Base-by-base conservation (phyloP, 2,113 vertebrate species). In the Trematomus loennbergii region DNA sequence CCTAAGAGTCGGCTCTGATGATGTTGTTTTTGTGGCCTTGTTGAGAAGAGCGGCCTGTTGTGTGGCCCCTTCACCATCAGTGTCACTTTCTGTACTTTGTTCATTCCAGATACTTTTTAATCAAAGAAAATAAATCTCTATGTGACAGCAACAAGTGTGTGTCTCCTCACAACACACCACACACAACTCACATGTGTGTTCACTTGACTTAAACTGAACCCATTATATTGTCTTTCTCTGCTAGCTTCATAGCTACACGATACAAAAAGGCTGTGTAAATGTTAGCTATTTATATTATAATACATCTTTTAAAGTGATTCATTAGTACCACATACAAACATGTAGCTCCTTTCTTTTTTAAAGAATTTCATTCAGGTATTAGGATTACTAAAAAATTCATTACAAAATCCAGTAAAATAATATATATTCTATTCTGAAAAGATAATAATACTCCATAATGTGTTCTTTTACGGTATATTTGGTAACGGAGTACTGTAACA, bases 1-100 rank as follows among this genome's bases (percentile, higher is more conserved):
- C 2, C 25, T 53, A 49, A 65, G 75, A 62, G 59, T 46, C 60
- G n/a, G 64, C 67, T 84, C 70, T 75, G 52, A 53, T 84, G 75
- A 82, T 68, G 53, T 83, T 29, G 83, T 90, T 75, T 82, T 55
- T 50, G 90, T 94, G 92, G 92, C 93, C 93, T 95, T 94, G 88
- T 88, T 66, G 65, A 79, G 77, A 69, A 52, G 77, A 69, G 81
- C 46, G 40, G 67, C 71, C 79, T 48, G 72, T 72, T 82, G 45
- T 60, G 6, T 62, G 62, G 82, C 73, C 58, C 52, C 79, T 87
- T 77, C 50, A 4, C 72, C 70, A 74, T 81, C 70, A 81, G 59
- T 58, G 77, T 77, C 67, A 90, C 46, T 84, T 87, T 45, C 78
- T 66, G 82, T 80, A 85, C 76, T 75, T 77, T 91, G 83, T 72